Evolutionary conservation across 2,113 vertebrate species (phyloP).

Genomic region (Origma solitaria): DNA sequence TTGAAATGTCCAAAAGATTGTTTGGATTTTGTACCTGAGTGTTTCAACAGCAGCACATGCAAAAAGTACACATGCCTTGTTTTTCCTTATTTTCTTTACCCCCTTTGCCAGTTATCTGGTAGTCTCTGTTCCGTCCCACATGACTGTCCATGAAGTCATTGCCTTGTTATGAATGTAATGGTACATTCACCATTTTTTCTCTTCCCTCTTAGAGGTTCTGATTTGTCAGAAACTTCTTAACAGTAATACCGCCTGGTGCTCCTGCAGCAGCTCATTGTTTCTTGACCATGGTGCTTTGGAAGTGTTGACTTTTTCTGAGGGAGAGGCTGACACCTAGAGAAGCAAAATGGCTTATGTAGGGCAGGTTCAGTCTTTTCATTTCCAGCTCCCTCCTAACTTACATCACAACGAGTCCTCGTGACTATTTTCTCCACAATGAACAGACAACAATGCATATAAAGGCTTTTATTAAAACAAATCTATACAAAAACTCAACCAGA

Average conservation of each 20-base stretch:
- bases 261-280: background rate
- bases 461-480: background rate
- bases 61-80: background rate
- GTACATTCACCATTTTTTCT: background rate
- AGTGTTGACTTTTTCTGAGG: background rate
- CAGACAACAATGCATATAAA: background rate
- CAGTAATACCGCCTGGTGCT: background rate
- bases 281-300: background rate
- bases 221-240: background rate
- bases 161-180: background rate
- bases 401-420: accelerated
- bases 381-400: background rate
- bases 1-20: background rate
- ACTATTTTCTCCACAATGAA: background rate
- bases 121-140: background rate
- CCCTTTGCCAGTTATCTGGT: background rate
- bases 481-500: background rate
- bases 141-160: background rate
- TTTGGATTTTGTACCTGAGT: background rate
- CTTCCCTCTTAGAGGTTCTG: background rate
- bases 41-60: background rate
- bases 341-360: background rate
- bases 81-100: background rate
- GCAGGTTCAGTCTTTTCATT: background rate
- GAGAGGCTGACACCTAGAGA: background rate